Evolutionary conservation across 1,140 invertebrate species (phyloP).

Genomic region (Leptinotarsa defecta): DNA sequence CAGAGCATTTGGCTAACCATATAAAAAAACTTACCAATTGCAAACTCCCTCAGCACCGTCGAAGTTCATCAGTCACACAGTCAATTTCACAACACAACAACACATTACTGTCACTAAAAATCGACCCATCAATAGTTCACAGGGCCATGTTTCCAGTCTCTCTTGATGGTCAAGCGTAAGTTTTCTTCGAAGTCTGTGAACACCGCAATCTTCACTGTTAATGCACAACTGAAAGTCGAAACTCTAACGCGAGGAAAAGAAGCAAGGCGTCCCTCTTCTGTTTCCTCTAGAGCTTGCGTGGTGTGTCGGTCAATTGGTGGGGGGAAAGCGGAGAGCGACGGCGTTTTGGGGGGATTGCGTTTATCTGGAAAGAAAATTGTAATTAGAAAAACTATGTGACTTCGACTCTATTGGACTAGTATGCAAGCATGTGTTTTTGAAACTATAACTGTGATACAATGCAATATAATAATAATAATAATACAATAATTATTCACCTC

Average conservation of each 20-base stretch:
- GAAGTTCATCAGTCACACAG: background rate
- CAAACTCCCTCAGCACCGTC: background rate
- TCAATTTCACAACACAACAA: slow-evolving; percentile 15
- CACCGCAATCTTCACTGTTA: background rate
- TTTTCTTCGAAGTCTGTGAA: background rate
- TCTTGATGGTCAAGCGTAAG: background rate
- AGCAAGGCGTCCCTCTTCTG: background rate
- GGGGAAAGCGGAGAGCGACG: background rate
- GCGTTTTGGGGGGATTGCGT: slow-evolving; percentile 7
- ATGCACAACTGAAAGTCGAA: background rate
- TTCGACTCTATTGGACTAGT: background rate
- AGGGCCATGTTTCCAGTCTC: background rate
- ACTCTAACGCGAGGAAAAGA: background rate
- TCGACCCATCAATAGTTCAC: background rate
- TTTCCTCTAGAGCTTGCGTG: slow-evolving; percentile 13
- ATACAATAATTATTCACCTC: too few relatives aligned
- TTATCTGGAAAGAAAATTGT: slow-evolving; percentile 19
- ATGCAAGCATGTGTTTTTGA: background rate
- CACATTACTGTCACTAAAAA: slow-evolving; percentile 4
- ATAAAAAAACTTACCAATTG: background rate
- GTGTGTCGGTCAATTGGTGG: background rate
- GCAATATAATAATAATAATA: too few relatives aligned
- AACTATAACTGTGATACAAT: background rate
- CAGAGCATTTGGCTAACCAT: too few relatives aligned
- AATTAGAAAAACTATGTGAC: background rate